These are phyloP conservation scores for Paradisaea rubra DNA, from an alignment of 2,113 vertebrate genomes.

Conservation along the genomic window DNA sequence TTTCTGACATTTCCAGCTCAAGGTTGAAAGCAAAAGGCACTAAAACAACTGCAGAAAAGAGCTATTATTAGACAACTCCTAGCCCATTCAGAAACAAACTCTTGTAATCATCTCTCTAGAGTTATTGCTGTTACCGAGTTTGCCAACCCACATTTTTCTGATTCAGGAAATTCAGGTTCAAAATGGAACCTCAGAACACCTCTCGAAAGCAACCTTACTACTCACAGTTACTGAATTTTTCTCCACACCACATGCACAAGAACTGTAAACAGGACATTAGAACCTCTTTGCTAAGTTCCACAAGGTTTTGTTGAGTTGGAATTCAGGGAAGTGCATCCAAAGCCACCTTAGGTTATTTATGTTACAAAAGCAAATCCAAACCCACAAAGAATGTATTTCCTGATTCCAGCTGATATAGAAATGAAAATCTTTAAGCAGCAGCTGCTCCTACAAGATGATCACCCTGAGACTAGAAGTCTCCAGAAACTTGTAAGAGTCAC, in stretches of 20 bases:
- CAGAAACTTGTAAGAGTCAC: slow-evolving; percentile 25
- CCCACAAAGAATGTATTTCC: background rate
- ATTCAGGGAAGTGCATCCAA: background rate
- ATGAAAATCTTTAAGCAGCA: slow-evolving; percentile 4
- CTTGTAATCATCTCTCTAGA: background rate
- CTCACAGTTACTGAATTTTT: background rate
- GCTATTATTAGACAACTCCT: background rate
- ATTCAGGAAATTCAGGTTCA: background rate
- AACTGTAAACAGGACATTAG: background rate
- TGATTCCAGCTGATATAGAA: background rate
- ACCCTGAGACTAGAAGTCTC: slow-evolving; percentile 12
- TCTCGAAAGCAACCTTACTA: background rate
- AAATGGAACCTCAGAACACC: background rate
- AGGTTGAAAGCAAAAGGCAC: background rate
- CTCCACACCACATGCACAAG: fast-evolving
- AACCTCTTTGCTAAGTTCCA: background rate
- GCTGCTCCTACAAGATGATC: slow-evolving; percentile 1
- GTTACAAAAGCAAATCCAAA: background rate
- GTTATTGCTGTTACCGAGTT: background rate
- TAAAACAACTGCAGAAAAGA: background rate
- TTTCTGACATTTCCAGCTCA: background rate
- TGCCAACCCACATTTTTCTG: background rate
- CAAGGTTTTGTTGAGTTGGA: background rate
- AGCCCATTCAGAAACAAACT: background rate
- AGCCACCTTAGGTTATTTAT: background rate